Base-by-base conservation (phyloP, 2,888 invertebrate species). In the Formica aserva region DNA sequence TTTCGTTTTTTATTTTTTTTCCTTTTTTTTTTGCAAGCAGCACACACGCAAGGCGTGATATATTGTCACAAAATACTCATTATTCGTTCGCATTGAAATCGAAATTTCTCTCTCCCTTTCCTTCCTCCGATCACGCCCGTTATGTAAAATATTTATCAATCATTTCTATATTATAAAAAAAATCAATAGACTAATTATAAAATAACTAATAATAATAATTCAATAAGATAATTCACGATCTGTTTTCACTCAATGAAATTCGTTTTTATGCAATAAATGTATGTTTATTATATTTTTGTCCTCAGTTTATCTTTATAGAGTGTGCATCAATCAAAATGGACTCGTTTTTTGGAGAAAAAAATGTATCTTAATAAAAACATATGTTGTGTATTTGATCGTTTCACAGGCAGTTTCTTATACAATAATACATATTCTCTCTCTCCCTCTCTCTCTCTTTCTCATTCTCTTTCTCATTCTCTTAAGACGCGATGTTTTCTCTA, bases 11-110 rank as follows among this genome's bases (percentile, higher is more conserved):
- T 13, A 13, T 41, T 15, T 22, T 6, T 38, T 22, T 38, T 63
- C 9, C n/a, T 35, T 15, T 15, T 48, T 48, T 48, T 48, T 77
- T 60, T 71, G 60, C 71, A 71, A 60, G 32, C 32, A 13, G 55
- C 52, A 55, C 35, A 38, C 52, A 67, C 67, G 32, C 71, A 52
- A 57, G 2, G 71, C 22, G 71, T 67, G 45, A 78, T 78, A 71
- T 71, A 78, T 78, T 72, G 78, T 72, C 78, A 57, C 60, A 72
- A 77, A 75, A 67, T 77, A 67, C 78, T 78, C 60, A 78, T 78
- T 71, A 60, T 35, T 71, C 60, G 78, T 71, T 78, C 71, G 60
- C 78, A 22, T 35, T 72, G 72, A 60, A 69, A 78, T 71, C 57
- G 60, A 78, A 72, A 60, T 57, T 22, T 45, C 9, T 69, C 38